Evolutionary conservation across 2,113 vertebrate species (phyloP).

Genomic region (Hepsetus odoe): DNA sequence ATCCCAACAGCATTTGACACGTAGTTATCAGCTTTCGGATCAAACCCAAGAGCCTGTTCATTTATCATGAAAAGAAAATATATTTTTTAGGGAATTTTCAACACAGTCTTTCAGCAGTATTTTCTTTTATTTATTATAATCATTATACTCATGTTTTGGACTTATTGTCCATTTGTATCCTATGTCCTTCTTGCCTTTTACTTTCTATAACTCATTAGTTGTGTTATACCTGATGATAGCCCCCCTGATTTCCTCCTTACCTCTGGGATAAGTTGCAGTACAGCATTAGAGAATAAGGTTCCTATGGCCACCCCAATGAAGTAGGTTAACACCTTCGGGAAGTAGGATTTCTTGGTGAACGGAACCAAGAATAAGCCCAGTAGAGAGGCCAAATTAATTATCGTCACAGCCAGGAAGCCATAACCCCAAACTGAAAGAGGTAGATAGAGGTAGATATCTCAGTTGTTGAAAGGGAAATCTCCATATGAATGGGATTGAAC

Average conservation of each 20-base stretch:
- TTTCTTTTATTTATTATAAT: too few relatives aligned
- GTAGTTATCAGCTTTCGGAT: slow-evolving; percentile 91
- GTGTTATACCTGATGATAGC: slow-evolving; percentile 17
- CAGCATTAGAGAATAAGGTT: slow-evolving; percentile 95
- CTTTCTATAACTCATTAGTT: background rate
- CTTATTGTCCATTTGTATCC: too few relatives aligned
- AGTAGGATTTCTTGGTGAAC: slow-evolving; percentile 90
- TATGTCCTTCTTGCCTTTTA: slow-evolving; percentile 51
- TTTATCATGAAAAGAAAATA: background rate
- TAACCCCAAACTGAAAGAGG: slow-evolving; percentile 90
- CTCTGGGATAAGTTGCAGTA: slow-evolving; percentile 97
- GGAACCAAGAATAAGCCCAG: slow-evolving; percentile 91
- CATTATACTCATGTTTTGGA: too few relatives aligned
- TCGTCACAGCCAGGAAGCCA: slow-evolving; percentile 88
- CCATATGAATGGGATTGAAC: slow-evolving; percentile 14
- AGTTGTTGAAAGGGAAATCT: slow-evolving; percentile 22
- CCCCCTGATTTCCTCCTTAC: slow-evolving; percentile 70
- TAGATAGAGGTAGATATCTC: slow-evolving; percentile 31
- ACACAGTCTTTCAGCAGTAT: too few relatives aligned
- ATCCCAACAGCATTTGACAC: slow-evolving; percentile 84
- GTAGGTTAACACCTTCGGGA: slow-evolving; percentile 93
- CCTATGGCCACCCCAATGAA: slow-evolving; percentile 95
- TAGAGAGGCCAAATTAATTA: slow-evolving; percentile 92
- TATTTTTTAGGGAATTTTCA: background rate
- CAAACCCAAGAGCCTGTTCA: slow-evolving; percentile 92